Percentiles rank a stretch among this genome's conserved stretches.
Evolutionary conservation across 2,888 invertebrate species (phyloP).

Genomic region (Diachrysia chrysitis): DNA sequence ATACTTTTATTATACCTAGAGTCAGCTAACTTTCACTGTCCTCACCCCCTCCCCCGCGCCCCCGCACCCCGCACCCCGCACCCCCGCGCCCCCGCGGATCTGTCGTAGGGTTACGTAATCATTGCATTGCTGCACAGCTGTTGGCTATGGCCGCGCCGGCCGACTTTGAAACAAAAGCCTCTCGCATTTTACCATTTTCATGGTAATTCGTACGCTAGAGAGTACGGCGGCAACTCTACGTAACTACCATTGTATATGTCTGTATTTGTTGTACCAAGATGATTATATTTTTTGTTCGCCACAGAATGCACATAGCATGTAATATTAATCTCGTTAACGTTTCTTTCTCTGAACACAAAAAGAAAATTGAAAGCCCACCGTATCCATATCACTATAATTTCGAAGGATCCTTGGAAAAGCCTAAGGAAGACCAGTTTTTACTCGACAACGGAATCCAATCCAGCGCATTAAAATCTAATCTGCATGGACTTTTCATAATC

Average conservation of each 20-base stretch:
- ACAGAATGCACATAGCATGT: background rate
- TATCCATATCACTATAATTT: conserved; percentile 16
- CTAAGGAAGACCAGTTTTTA: conserved; percentile 43
- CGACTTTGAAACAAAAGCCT: conserved; percentile 42
- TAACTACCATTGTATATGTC: background rate
- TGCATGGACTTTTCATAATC: conserved; percentile 66
- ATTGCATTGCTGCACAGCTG: conserved; percentile 52
- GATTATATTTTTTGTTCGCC: conserved; percentile 3
- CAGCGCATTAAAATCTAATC: conserved; percentile 62
- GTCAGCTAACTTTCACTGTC: conserved; percentile 56
- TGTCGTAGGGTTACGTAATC: conserved; percentile 45
- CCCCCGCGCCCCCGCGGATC: conserved; percentile 19
- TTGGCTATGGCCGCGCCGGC: conserved; percentile 40
- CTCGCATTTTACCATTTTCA: conserved; percentile 34
- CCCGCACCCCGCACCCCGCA: background rate
- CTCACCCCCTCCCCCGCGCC: conserved; percentile 21
- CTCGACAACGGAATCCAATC: conserved; percentile 37
- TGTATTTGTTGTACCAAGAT: background rate
- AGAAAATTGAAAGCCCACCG: conserved; percentile 34
- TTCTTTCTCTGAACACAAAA: conserved; percentile 12
- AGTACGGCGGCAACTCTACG: background rate
- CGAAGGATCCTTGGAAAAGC: conserved; percentile 39
- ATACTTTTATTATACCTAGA: conserved; percentile 51
- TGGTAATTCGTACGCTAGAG: conserved; percentile 26
- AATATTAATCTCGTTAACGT: conserved; percentile 5